Base-by-base conservation (phyloP, 2,797 vertebrate species). In the Lepilemur ruficaudatus region DNA sequence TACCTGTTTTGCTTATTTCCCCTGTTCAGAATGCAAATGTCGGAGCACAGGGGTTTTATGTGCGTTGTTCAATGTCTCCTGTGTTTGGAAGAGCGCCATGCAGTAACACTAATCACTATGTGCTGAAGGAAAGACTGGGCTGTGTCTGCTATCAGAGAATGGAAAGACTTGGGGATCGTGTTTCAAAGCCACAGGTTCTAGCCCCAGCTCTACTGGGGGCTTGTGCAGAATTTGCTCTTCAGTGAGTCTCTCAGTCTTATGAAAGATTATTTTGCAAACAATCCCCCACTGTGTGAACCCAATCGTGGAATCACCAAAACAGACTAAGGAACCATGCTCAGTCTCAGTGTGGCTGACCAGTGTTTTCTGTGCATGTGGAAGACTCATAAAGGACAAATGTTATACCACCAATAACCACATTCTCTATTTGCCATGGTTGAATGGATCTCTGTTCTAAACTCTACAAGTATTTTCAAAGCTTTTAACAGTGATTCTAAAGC, bases 401-500 rank as follows among this genome's bases (percentile, higher is more conserved):
- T 90, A 83, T 78, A 18, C 17, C 93, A 96, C 55, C 70, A 57
- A 85, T 22, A 25, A 75, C 32, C 85, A 61, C 43, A 0, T 13
- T 65, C 10, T 61, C 50, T 86, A 28, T 72, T 97, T 95, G 13
- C 57, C 94, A 18, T 89, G 91, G 35, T 83, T 86, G 61, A 72
- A 88, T 30, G 0, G 50, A 18, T 67, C 38, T 89, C 48, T 65
- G 46, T 69, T 22, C 70, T 84, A 86, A 86, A 94, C 0, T 90
- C 86, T 88, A 4, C 23, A 75, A 57, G 4, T 78, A 38, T 78
- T 97, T 76, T 90, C 48, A 96, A 95, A 91, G 10, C 20, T 95
- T 97, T 93, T 92, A 97, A 88, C 55, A 93, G 57, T 91, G 72
- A 94, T 83, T 98, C 63, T 94, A 12, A 80, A 96, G 38, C 25